phyloP scores from a whole-genome alignment of 2,113 vertebrate species.

The Leptodactylus fuscus region DNA sequence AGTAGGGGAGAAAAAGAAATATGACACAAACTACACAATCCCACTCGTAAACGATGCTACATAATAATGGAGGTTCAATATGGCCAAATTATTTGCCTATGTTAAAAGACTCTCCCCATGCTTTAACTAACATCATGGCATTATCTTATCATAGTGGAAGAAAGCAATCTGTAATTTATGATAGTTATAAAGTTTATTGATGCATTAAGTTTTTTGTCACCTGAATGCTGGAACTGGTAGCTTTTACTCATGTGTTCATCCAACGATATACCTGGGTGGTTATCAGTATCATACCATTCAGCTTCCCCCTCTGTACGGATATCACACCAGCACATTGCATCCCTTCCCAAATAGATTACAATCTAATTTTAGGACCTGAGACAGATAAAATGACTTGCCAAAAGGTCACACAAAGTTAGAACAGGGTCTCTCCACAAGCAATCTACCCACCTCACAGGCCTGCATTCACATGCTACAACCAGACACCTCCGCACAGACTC shows the following conservation, averaged over 20 bases:
- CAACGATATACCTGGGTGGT: neutral
- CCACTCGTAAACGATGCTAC: no score
- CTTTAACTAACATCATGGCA: neutral
- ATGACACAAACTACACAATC: no score
- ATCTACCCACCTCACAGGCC: constrained; percentile 29
- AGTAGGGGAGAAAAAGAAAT: no score
- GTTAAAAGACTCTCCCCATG: no score
- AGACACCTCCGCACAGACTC: neutral
- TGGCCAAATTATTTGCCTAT: no score
- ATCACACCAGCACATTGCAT: constrained; percentile 57
- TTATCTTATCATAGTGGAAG: neutral
- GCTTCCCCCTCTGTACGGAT: constrained; percentile 48
- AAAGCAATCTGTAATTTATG: no score
- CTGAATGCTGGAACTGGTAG: neutral
- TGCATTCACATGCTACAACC: constrained; percentile 8
- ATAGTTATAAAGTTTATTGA: no score
- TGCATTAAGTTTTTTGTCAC: neutral
- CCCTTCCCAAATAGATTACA: constrained; percentile 59
- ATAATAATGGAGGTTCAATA: no score
- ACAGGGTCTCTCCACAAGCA: constrained; percentile 51
- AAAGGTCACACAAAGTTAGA: constrained; percentile 59
- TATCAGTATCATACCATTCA: neutral
- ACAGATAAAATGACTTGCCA: constrained; percentile 59
- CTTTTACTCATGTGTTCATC: neutral
- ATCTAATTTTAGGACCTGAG: constrained; percentile 59